A percentile compares a stretch with the other conserved stretches of the same genome.
These are phyloP conservation scores for Synanthedon formicaeformis DNA, from an alignment of 2,888 invertebrate genomes.

Conservation along the genomic window DNA sequence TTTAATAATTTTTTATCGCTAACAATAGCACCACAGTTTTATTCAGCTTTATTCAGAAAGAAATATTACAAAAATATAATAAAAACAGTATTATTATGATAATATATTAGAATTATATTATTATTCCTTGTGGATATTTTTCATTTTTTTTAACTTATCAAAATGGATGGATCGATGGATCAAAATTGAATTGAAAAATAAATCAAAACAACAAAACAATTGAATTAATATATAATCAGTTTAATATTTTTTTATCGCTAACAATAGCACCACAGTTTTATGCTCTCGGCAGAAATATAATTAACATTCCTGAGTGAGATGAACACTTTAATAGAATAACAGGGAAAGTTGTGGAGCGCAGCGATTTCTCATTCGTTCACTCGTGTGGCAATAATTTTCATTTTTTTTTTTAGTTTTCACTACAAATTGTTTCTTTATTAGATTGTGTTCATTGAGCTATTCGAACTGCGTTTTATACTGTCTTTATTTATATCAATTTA, in stretches of 20 bases:
- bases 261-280: neutral
- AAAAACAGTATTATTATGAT: too few relatives aligned
- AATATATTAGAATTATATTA: too few relatives aligned
- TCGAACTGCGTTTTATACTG: too few relatives aligned
- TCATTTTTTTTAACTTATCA: too few relatives aligned
- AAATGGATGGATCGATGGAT: too few relatives aligned
- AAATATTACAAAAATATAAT: too few relatives aligned
- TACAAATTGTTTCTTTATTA: neutral
- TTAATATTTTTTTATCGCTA: neutral
- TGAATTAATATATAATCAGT: neutral
- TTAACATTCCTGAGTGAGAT: constrained; percentile 26
- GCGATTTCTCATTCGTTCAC: neutral
- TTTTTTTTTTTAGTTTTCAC: neutral
- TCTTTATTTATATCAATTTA: too few relatives aligned
- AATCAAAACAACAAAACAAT: too few relatives aligned
- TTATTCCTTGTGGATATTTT: too few relatives aligned
- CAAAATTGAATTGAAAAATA: too few relatives aligned
- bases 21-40: neutral
- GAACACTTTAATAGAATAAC: constrained; percentile 31
- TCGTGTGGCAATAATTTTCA: constrained; percentile 9
- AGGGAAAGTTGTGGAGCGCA: constrained; percentile 20
- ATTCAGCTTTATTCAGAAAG: too few relatives aligned
- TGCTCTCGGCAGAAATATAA: constrained; percentile 15
- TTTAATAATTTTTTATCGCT: neutral
- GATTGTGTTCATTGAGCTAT: too few relatives aligned